These are phyloP conservation scores for Drosophila emarginata DNA, from an alignment of 2,888 invertebrate genomes.

Conservation along the genomic window DNA sequence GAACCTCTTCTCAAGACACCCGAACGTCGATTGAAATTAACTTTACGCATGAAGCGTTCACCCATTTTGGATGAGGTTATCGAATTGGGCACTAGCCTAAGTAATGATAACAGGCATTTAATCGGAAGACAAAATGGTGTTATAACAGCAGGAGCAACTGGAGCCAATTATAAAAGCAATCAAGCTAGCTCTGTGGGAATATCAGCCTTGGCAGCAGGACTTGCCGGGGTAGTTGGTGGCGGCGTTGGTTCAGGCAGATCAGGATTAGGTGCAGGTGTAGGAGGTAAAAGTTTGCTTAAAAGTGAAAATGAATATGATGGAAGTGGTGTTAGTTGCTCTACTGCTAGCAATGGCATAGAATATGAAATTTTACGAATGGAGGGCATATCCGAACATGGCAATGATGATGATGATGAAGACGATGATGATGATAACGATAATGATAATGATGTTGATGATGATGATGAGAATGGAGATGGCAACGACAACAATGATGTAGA, in stretches of 20 bases:
- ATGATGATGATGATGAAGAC: conserved; percentile 70
- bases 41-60: conserved; percentile 93
- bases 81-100: conserved; percentile 89
- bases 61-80: conserved; percentile 93
- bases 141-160: not conserved
- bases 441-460: conserved; percentile 20
- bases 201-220: not conserved
- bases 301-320: conserved; percentile 13
- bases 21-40: conserved; percentile 87
- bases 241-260: too few relatives aligned
- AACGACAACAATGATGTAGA: conserved; percentile 52
- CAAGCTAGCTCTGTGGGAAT: not conserved
- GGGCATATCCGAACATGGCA: conserved; percentile 85
- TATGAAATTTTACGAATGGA: conserved; percentile 93
- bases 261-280: not conserved
- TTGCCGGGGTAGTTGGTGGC: not conserved
- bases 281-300: not conserved
- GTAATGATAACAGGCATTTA: conserved; percentile 83
- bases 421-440: conserved; percentile 32
- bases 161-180: not conserved
- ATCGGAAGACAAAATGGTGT: conserved; percentile 44
- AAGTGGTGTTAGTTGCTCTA: conserved; percentile 43
- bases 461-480: conserved; percentile 10
- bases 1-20: conserved; percentile 81
- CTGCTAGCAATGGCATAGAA: conserved; percentile 82